These are phyloP conservation scores for Promerops cafer DNA, from an alignment of 2,113 vertebrate genomes.

Conservation along the genomic window DNA sequence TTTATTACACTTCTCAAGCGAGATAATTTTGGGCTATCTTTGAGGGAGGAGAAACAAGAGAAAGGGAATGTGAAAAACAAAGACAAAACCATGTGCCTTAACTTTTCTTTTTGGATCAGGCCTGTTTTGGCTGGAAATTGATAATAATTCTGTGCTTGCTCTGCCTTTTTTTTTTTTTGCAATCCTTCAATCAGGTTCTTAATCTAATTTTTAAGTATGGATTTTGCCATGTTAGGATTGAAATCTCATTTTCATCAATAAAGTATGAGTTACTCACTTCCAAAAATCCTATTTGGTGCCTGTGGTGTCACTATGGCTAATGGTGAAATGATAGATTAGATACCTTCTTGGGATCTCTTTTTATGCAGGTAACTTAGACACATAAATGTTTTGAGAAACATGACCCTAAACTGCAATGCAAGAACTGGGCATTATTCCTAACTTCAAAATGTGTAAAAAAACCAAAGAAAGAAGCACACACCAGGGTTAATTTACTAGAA, in stretches of 20 bases:
- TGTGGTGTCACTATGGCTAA: not conserved
- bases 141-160: not conserved
- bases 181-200: not conserved
- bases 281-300: not conserved
- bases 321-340: not conserved
- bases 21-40: constrained; percentile 21
- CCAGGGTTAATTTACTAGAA: not conserved
- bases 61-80: constrained; percentile 43
- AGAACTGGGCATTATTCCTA: not conserved
- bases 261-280: not conserved
- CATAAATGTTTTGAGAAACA: not conserved
- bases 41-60: not conserved
- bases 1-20: constrained; percentile 36
- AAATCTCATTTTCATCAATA: not conserved
- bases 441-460: not conserved
- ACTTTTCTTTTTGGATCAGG: not conserved
- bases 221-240: not conserved
- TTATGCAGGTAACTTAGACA: not conserved
- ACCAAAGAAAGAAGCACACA: not conserved
- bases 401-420: not conserved
- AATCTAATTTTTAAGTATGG: not conserved
- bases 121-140: not conserved
- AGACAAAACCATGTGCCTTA: not conserved
- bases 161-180: not conserved
- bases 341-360: not conserved